Evolutionary conservation across 2,888 invertebrate genomes (phyloP).

Genomic region (Dendrolimus pini): DNA sequence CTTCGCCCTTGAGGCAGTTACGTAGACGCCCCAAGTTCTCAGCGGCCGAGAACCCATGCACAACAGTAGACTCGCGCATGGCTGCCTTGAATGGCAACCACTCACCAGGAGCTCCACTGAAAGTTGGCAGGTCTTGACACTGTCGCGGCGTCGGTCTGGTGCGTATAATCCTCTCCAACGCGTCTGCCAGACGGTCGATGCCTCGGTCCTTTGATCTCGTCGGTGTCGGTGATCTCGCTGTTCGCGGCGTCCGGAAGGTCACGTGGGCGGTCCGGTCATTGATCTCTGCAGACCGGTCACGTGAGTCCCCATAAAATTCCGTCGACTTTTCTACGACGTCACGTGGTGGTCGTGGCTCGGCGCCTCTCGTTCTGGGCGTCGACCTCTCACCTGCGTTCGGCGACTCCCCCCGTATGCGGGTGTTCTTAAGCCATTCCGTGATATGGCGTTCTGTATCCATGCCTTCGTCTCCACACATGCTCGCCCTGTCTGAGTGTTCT

Average conservation of each 20-base stretch:
- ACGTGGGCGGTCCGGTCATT: background rate
- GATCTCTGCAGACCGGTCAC: background rate
- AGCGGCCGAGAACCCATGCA: background rate
- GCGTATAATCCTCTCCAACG: background rate
- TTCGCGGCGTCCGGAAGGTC: background rate
- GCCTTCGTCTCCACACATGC: background rate
- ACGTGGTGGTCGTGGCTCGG: background rate
- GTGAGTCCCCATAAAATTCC: background rate
- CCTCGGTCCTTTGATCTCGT: background rate
- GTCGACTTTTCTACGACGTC: background rate
- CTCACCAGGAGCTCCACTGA: background rate
- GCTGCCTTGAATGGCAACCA: background rate
- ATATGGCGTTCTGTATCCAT: too few relatives aligned
- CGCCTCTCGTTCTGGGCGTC: too few relatives aligned
- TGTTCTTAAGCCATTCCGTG: too few relatives aligned
- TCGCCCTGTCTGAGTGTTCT: background rate
- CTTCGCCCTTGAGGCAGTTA: conserved; percentile 10
- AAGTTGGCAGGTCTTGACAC: background rate
- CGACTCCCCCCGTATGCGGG: too few relatives aligned
- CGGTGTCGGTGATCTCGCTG: background rate
- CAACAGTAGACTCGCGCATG: background rate
- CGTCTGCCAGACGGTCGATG: background rate
- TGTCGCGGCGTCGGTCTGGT: background rate
- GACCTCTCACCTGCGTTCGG: too few relatives aligned
- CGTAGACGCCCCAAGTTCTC: conserved; percentile 12